A percentile compares a stretch with the other conserved stretches of the same genome.
Conservation (phyloP, 2,888 invertebrate genomes). For the Chydorus sphaericus region DNA sequence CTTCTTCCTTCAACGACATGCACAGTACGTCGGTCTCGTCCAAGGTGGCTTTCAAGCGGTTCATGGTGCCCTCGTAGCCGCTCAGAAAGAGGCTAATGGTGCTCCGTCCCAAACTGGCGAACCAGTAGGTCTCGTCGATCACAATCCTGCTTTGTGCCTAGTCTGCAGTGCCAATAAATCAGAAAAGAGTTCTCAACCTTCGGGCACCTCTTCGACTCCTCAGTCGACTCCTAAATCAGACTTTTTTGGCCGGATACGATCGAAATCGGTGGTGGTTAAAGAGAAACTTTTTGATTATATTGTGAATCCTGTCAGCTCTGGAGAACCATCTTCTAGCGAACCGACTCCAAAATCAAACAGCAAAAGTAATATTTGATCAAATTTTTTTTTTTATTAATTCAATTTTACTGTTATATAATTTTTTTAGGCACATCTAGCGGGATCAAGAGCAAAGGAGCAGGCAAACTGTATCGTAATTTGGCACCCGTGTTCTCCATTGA, state of each 20-base stretch:
- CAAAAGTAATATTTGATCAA: not conserved
- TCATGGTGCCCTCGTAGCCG: conserved; percentile 1
- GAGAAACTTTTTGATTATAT: conserved; percentile 86
- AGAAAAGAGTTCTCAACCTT: not conserved
- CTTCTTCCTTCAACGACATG: conserved; percentile 85
- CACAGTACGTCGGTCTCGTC: conserved; percentile 79
- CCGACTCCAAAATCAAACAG: not conserved
- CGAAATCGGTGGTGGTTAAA: conserved; percentile 71
- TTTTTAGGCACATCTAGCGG: not conserved
- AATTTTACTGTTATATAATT: not conserved
- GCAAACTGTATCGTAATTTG: conserved; percentile 72
- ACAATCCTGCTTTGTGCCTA: conserved; percentile 61
- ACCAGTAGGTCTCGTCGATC: conserved; percentile 59
- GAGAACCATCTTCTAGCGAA: not conserved
- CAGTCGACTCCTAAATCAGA: not conserved
- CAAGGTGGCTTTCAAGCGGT: conserved; percentile 69
- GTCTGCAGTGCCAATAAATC: conserved; percentile 45
- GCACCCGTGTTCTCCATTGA: conserved; percentile 89
- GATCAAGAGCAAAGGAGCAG: conserved; percentile 5
- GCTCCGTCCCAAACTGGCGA: conserved; percentile 29
- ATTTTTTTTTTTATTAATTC: not conserved
- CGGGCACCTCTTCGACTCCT: conserved; percentile 12
- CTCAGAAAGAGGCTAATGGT: not conserved
- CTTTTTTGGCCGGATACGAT: conserved; percentile 13
- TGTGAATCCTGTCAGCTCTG: conserved; percentile 55